These are phyloP conservation scores for Melitaea cinxia DNA, from an alignment of 1,140 invertebrate genomes.

Conservation along the genomic window DNA sequence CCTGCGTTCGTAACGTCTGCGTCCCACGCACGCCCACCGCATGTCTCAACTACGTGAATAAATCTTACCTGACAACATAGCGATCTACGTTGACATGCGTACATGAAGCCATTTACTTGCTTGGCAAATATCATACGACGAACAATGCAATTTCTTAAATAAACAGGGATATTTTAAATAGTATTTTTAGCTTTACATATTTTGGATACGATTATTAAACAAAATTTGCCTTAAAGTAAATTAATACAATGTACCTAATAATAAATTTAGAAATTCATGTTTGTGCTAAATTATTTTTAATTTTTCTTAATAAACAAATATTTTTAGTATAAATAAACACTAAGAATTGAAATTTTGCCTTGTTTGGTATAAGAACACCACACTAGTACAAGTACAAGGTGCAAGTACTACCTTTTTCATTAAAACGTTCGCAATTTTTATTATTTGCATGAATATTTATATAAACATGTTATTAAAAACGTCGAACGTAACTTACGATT, in stretches of 20 bases:
- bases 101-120: slow-evolving; percentile 32
- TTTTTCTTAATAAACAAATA: no score
- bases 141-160: slow-evolving; percentile 20
- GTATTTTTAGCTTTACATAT: no score
- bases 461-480: background rate
- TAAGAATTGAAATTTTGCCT: no score
- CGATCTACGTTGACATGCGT: slow-evolving; percentile 40
- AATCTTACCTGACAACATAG: slow-evolving; percentile 68
- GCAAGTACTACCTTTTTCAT: no score
- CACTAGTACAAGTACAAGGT: no score
- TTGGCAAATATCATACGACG: slow-evolving; percentile 28
- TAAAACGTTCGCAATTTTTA: slow-evolving; percentile 20
- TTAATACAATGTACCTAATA: no score
- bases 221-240: no score
- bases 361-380: no score
- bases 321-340: no score
- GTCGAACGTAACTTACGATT: background rate
- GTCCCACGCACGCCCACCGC: slow-evolving; percentile 65
- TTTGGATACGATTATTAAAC: no score
- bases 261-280: no score
- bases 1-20: slow-evolving; percentile 47
- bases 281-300: no score
- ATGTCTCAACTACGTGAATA: slow-evolving; percentile 60
- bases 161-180: slow-evolving; percentile 10
- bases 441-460: background rate